These are phyloP conservation scores for Epistrophella euchroma DNA, from an alignment of 2,888 invertebrate genomes.

Conservation along the genomic window DNA sequence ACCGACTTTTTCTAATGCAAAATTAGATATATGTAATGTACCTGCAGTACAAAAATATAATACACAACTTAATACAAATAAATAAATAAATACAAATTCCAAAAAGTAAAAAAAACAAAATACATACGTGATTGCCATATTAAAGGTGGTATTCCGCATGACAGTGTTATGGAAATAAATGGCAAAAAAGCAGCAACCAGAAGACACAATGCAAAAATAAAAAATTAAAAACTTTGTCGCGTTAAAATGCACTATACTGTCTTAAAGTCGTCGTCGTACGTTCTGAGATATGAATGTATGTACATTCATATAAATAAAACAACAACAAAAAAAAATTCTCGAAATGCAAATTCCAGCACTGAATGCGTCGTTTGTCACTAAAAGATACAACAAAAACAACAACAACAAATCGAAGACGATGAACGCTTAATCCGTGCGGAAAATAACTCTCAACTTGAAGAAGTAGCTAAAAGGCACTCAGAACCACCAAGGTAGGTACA, in stretches of 20 bases:
- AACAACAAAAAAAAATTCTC: conserved; percentile 14
- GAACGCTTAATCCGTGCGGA: conserved; percentile 70
- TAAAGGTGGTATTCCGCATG: conserved; percentile 39
- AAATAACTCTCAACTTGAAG: conserved; percentile 50
- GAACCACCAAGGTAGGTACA: conserved; percentile 30
- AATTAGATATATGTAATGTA: background rate
- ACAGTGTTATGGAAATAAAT: conserved; percentile 34
- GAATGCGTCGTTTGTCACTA: conserved; percentile 47
- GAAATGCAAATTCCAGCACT: conserved; percentile 70
- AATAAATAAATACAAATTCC: conserved; percentile 16
- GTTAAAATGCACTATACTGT: conserved; percentile 57
- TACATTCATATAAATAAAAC: conserved; percentile 33
- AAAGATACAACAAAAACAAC: conserved; percentile 40
- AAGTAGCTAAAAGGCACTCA: conserved; percentile 19
- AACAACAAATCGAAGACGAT: conserved; percentile 51
- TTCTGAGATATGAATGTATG: no score
- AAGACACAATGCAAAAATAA: conserved; percentile 14
- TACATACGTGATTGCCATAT: conserved; percentile 73
- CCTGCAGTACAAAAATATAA: background rate
- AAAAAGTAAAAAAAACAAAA: conserved; percentile 22
- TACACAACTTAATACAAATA: conserved; percentile 49
- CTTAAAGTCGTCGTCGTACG: conserved; percentile 34
- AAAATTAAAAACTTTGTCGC: conserved; percentile 16
- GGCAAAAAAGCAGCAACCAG: conserved; percentile 14
- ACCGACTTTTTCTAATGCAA: conserved; percentile 46